A percentile compares a stretch with the other conserved stretches of the same genome.
Evolutionary conservation across 2,888 invertebrate species (phyloP).

Genomic region (Cheilosia pagana): DNA sequence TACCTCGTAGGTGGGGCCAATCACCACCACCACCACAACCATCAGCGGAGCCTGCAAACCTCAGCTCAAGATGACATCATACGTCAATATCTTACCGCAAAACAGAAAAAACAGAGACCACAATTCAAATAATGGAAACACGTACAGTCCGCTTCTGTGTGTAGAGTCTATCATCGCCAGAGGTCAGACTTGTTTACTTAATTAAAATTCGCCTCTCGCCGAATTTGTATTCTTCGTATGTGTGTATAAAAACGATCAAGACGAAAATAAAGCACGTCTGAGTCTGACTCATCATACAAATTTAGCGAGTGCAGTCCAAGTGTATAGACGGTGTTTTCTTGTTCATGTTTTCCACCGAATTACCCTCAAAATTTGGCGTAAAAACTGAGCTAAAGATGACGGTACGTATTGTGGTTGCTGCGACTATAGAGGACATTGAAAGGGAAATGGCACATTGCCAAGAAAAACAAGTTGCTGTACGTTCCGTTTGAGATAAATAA

Average conservation of each 20-base stretch:
- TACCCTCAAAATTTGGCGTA: conserved; percentile 27
- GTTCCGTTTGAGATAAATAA: conserved; percentile 17
- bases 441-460: conserved; percentile 62
- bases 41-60: conserved; percentile 26
- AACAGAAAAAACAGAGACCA: background rate
- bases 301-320: conserved; percentile 47
- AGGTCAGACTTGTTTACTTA: conserved; percentile 73
- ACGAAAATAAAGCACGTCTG: conserved; percentile 53
- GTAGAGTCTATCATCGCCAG: conserved; percentile 46
- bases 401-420: background rate
- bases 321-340: background rate
- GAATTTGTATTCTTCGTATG: conserved; percentile 20
- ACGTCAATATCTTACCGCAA: conserved; percentile 49
- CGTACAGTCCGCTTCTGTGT: conserved; percentile 19
- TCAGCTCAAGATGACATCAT: conserved; percentile 65
- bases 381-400: conserved; percentile 25
- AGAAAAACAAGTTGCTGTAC: conserved; percentile 64
- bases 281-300: conserved; percentile 61
- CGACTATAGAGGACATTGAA: conserved; percentile 41
- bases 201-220: conserved; percentile 45
- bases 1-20: conserved; percentile 33
- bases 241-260: conserved; percentile 8
- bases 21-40: conserved; percentile 17
- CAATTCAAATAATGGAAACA: conserved; percentile 26
- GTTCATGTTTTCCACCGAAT: conserved; percentile 49